Evolutionary conservation across 2,113 vertebrate genomes (phyloP).

Genomic region (Thunnus thynnus): DNA sequence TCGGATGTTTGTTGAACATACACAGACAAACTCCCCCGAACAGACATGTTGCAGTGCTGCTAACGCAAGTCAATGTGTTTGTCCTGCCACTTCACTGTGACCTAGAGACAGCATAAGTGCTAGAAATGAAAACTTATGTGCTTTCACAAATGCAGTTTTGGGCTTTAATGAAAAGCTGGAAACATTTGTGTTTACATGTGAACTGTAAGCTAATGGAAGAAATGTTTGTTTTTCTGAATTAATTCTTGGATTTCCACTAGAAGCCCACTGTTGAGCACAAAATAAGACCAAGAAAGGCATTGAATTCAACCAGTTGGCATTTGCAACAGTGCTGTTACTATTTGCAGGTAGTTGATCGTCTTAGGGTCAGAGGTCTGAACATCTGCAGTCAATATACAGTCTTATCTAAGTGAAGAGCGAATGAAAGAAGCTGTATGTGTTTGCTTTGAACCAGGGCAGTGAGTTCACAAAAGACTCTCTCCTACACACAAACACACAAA

Average conservation of each 20-base stretch:
- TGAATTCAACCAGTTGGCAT: not conserved
- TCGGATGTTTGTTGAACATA: slow-evolving; percentile 76
- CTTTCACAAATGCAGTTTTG: not conserved
- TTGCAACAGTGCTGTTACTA: not conserved
- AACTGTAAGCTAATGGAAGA: not conserved
- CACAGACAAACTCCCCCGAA: slow-evolving; percentile 59
- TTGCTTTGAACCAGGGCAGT: slow-evolving; percentile 54
- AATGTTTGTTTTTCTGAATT: not conserved
- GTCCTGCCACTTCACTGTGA: slow-evolving; percentile 80
- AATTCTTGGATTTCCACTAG: not conserved
- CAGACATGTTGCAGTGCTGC: slow-evolving; percentile 48
- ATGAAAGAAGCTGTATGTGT: slow-evolving; percentile 45
- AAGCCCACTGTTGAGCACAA: not conserved
- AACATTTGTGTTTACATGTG: not conserved
- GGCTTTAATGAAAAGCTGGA: not conserved
- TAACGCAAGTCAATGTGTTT: slow-evolving; percentile 76
- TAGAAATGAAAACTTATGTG: not conserved
- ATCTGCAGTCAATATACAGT: slow-evolving; percentile 57
- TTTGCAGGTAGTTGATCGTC: slow-evolving; percentile 7
- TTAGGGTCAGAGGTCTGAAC: slow-evolving; percentile 53
- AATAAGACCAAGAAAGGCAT: not conserved
- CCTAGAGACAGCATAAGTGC: slow-evolving; percentile 56
- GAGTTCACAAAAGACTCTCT: slow-evolving; percentile 64
- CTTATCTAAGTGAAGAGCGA: slow-evolving; percentile 45
- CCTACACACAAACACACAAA: slow-evolving; percentile 54